Evolutionary conservation across 2,797 vertebrate genomes (phyloP).

Genomic region (Epinephelus awoara): DNA sequence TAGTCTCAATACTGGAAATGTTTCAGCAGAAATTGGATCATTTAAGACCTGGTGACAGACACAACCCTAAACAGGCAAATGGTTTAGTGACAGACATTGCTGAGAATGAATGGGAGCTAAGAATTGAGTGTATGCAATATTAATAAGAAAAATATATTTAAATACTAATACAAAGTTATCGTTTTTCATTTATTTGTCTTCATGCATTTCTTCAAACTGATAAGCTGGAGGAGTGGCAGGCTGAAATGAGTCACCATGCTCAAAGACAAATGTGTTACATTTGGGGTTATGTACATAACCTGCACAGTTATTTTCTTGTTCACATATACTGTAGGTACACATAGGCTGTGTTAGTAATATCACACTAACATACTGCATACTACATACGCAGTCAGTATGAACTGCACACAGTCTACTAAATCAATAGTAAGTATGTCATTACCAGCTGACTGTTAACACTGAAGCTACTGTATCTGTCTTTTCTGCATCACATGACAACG

Average conservation of each 20-base stretch:
- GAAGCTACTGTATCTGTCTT: too few species aligned
- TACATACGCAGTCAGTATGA: too few species aligned
- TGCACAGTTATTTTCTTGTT: not conserved
- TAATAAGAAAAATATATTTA: conserved; percentile 2
- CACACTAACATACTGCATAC: too few species aligned
- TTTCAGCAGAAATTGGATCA: conserved; percentile 67
- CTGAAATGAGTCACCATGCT: conserved; percentile 4
- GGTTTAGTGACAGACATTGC: conserved; percentile 1
- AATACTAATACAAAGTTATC: conserved; percentile 5
- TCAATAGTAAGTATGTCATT: too few species aligned
- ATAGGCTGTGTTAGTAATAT: not conserved
- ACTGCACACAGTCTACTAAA: too few species aligned
- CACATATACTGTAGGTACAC: not conserved
- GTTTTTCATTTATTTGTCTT: conserved; percentile 26
- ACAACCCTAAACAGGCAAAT: conserved; percentile 25
- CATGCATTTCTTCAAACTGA: conserved; percentile 39
- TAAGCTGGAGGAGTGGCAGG: conserved; percentile 10
- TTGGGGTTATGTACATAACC: not conserved
- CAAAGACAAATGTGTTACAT: conserved; percentile 15
- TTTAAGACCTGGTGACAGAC: conserved; percentile 63
- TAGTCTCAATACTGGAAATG: conserved; percentile 63
- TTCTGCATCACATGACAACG: too few species aligned
- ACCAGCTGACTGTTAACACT: too few species aligned
- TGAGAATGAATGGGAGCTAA: conserved; percentile 9
- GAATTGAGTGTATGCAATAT: not conserved